A percentile compares a stretch with the other conserved stretches of the same genome.
Evolutionary conservation across 1,140 invertebrate genomes (phyloP).

Genomic region (Platyscapa corneri): DNA sequence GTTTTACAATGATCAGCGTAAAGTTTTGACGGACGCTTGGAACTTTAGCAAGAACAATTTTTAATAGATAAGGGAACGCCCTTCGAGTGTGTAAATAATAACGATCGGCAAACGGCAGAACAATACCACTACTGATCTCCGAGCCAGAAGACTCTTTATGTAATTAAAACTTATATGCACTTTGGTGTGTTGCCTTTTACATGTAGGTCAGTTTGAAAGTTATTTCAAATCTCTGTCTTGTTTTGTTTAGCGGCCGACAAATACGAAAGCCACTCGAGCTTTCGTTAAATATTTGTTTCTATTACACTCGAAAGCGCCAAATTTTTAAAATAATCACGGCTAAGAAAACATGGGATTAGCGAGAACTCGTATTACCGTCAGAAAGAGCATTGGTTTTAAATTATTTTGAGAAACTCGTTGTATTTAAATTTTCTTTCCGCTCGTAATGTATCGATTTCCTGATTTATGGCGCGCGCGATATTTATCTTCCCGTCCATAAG

Average conservation of each 20-base stretch:
- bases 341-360: too few species aligned
- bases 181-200: background rate
- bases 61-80: background rate
- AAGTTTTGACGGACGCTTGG: background rate
- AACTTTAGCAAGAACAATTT: background rate
- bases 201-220: background rate
- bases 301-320: too few species aligned
- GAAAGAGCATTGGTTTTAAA: too few species aligned
- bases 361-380: too few species aligned
- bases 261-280: background rate
- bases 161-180: background rate
- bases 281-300: too few species aligned
- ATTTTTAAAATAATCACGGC: too few species aligned
- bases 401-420: too few species aligned
- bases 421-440: too few species aligned
- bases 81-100: too few species aligned
- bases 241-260: background rate
- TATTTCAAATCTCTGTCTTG: background rate
- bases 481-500: too few species aligned
- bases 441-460: too few species aligned
- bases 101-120: background rate
- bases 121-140: background rate
- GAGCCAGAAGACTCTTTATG: background rate
- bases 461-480: too few species aligned
- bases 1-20: background rate